A percentile compares a stretch with the other conserved stretches of the same genome.
Evolutionary conservation across 2,113 vertebrate genomes (phyloP).

Genomic region (Dipodomys spectabilis): DNA sequence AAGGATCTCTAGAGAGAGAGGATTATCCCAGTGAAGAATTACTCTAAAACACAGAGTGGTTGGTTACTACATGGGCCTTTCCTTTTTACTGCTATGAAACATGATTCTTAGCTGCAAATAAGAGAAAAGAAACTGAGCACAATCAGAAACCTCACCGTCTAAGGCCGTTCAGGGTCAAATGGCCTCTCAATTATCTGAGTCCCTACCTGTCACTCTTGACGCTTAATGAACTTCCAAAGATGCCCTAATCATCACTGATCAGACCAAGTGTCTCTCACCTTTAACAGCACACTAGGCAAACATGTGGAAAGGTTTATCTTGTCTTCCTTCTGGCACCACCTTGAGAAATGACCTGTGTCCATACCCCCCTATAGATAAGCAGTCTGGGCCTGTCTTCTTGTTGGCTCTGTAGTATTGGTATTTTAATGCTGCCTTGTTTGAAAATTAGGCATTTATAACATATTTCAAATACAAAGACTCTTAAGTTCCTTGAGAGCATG

Average conservation of each 20-base stretch:
- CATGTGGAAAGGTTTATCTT: background rate
- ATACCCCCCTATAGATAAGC: background rate
- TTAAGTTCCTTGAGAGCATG: no score
- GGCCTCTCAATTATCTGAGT: background rate
- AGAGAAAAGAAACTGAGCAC: background rate
- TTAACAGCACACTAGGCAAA: background rate
- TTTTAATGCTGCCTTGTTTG: constrained; percentile 20
- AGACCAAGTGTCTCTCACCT: background rate
- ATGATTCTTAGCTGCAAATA: background rate
- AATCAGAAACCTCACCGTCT: background rate
- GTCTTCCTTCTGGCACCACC: background rate
- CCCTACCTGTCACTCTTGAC: constrained; percentile 4
- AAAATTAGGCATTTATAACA: background rate
- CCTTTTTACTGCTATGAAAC: background rate
- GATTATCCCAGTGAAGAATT: no score
- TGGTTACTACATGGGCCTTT: background rate
- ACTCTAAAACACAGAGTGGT: background rate
- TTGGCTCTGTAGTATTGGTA: background rate
- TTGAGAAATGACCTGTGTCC: background rate
- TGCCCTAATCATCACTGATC: background rate
- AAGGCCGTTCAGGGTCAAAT: background rate
- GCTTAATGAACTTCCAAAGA: background rate
- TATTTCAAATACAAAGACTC: no score
- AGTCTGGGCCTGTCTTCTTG: background rate
- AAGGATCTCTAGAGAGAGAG: background rate